Base-by-base conservation (phyloP, 2,888 invertebrate genomes). In the Acronicta leporina region DNA sequence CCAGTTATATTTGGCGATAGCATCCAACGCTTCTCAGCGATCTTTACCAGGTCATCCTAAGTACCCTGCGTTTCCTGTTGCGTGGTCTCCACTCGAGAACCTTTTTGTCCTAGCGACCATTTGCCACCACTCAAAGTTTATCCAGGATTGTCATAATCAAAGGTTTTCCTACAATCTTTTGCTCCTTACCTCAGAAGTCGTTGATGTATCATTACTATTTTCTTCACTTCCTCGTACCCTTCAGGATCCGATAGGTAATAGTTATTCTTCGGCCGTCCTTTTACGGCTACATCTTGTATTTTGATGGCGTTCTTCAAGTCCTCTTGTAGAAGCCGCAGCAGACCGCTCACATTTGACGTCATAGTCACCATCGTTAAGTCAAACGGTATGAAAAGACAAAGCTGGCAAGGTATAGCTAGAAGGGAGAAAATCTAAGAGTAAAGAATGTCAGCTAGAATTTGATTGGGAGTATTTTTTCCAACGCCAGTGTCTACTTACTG, bases 281-380 rank as follows among this genome's bases (percentile, higher is more conserved):
- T 27, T n/a, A 46, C 44, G n/a, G 33, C 11, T 33, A 0, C 33
- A 11, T 48, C 49, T 1, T 35, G 30, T 9, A 33, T 20, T 42
- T 46, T 50, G 30, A 77, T 45, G 0, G 73, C 50, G 7, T 61
- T 63, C 44, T 65, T 50, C 38, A 82, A 44, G 13, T 81, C 80
- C 0, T 56, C 47, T 63, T 81, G 79, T 0, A 82, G 56, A 0
- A 80, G 47, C 0, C 70, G 59, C 7, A 81, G 49, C 10, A 81
- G 63, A 10, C 59, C 49, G 51, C 81, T 80, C 7, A 81, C 54
- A 30, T 82, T 75, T 5, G 66, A 65, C 0, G 79, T 76, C 42
- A 79, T 60, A 0, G 57, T 59, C 0, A 76, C 62, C 11, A 80
- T 64, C 3, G 63, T 43, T n/a, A 77, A 14, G 33, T 75, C 78